Evolutionary conservation across 2,113 vertebrate species (phyloP).

Genomic region (Saccopteryx bilineata): DNA sequence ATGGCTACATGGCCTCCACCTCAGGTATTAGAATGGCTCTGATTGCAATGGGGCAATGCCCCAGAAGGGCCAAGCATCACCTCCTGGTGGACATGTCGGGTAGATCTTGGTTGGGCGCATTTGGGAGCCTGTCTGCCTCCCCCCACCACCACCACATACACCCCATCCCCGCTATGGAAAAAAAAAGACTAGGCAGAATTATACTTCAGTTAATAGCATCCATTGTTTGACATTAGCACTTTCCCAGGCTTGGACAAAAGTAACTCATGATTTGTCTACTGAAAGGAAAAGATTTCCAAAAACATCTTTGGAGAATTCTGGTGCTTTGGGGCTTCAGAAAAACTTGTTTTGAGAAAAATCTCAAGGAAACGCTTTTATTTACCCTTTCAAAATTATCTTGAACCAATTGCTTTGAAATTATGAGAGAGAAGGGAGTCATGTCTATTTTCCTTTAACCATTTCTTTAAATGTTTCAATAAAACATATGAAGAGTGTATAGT

Average conservation of each 20-base stretch:
- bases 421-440: neutral
- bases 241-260: neutral
- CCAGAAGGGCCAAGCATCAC: too few relatives aligned
- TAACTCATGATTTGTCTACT: neutral
- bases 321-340: neutral
- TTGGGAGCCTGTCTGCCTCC: too few relatives aligned
- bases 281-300: neutral
- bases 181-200: neutral
- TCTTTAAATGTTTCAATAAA: conserved; percentile 40
- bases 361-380: conserved; percentile 21
- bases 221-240: neutral
- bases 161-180: too few relatives aligned
- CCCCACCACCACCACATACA: too few relatives aligned
- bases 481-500: neutral
- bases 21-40: too few relatives aligned
- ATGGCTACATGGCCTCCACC: too few relatives aligned
- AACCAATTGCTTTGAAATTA: neutral
- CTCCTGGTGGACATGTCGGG: too few relatives aligned
- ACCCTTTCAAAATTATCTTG: neutral
- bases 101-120: too few relatives aligned
- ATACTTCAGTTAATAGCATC: neutral
- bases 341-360: neutral
- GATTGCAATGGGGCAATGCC: too few relatives aligned
- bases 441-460: conserved; percentile 20
- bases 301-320: neutral